Percentiles rank a stretch among this genome's conserved stretches.
Conservation (phyloP, 2,113 vertebrate species). For the Rhinopithecus roxellana region DNA sequence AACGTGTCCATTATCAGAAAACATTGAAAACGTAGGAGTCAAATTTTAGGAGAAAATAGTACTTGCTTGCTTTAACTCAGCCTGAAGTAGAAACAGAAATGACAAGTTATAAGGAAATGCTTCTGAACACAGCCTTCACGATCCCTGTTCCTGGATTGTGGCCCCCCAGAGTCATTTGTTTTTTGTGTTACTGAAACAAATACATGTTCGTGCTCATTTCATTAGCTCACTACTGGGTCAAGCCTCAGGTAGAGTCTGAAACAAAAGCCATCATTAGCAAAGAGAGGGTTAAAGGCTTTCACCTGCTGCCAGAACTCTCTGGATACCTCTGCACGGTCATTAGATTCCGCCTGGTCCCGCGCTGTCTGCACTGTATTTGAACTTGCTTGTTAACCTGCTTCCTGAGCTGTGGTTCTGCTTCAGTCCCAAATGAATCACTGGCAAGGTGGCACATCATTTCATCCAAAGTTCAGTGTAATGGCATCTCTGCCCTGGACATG, state of each 20-base stretch:
- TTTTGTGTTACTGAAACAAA: constrained; percentile 17
- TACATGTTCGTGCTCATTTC: not conserved
- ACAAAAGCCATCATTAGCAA: not conserved
- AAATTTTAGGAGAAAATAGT: not conserved
- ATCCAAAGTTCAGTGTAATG: not conserved
- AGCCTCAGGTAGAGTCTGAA: not conserved
- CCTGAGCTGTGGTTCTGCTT: constrained; percentile 30
- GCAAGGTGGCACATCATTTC: not conserved
- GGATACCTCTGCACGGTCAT: not conserved
- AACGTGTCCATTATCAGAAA: not conserved
- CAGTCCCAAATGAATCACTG: not conserved
- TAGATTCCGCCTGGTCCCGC: not conserved
- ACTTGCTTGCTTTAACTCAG: not conserved
- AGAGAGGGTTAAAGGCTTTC: not conserved
- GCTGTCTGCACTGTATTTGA: not conserved
- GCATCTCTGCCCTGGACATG: constrained; percentile 23
- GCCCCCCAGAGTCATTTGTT: not conserved
- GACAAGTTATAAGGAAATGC: not conserved
- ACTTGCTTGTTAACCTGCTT: not conserved
- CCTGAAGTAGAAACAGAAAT: constrained; percentile 1
- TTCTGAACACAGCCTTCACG: not conserved
- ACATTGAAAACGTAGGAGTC: not conserved
- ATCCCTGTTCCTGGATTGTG: not conserved
- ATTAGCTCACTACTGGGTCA: not conserved
- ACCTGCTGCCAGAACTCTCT: not conserved